Base-by-base conservation (phyloP, 2,888 invertebrate genomes). In the Mesoligia furuncula region DNA sequence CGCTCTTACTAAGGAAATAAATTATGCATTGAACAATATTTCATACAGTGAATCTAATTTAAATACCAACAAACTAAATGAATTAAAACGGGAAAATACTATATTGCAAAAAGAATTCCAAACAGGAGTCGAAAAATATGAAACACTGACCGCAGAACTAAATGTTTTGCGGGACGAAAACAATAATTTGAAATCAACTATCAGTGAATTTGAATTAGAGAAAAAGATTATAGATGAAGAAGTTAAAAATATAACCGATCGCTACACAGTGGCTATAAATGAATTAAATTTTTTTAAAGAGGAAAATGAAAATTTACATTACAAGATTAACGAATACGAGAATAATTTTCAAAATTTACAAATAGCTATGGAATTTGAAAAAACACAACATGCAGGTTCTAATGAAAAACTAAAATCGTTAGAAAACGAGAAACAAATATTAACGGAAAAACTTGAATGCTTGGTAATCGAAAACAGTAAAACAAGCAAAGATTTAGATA, bases 21-120 rank as follows among this genome's bases (percentile, higher is more conserved):
- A 86, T 73, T 84, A 86, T 77, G 78, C 85, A 45, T 66, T 90
- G 13, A 83, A 82, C 54, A 85, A 86, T 79, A 80, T 86, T 61
- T 71, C 80, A 45, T 59, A 87, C 57, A 85, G 78, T 71, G 89
- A 91, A 80, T 75, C 73, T 57, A 85, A 80, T 78, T 54, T 80
- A 48, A 80, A 81, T 79, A 78, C 71, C 27, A 80, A 73, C 57
- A 83, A 85, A 69, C 36, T 81, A 24, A 84, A 88, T 71, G 85
- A 87, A 42, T 76, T 89, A 57, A 81, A 82, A 77, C 62, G 61
- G 13, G 77, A 83, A 76, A 85, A 83, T 74, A 66, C 69, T 51
- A 82, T 70, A 7, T 89, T 93, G 81, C 85, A 92, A 89, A 88
- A 83, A 31, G 88, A 93, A 81, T 75, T 92, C 39, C 76, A 88